Evolutionary conservation across 1,140 invertebrate genomes (phyloP), one percentile per base, ranked within the genome.

Genomic region (Ceratosolen fusciceps): DNA sequence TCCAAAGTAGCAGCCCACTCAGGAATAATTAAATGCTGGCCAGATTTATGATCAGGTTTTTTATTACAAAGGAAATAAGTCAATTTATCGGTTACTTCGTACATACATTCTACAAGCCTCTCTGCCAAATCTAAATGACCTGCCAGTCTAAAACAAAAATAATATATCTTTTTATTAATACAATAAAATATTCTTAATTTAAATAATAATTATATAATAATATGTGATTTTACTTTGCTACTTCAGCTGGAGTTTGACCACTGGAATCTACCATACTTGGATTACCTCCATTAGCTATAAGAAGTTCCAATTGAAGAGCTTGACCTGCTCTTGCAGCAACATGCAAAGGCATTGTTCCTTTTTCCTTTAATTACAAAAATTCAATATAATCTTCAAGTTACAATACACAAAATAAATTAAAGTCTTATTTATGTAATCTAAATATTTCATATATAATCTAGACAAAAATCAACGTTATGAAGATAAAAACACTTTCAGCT

Each of bases 201-300:
- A 54, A 31, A 10, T 26, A 70, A n/a, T 84, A 60, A 77, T 58
- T 43, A 10, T 47, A 70, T 70, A 78, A 54, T 54, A 24, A 58
- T 67, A 52, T 31, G 29, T 39, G 49, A 49, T 49, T 80, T 86
- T 90, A 96, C 96, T 93, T 95, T 62, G 97, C 96, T 90, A 95
- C 94, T 84, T 97, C 95, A 37, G 95, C 92, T 5, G 96, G 93
- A 16, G 94, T 95, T 86, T 94, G 93, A 12, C 95, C 95, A 86
- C 93, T 91, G 65, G 90, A 91, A 90, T 98, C 97, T 24, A 93
- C 85, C 34, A 93, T 93, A 75, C 93, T 96, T 54, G 97, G 96
- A 92, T 99, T 97, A 39, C 97, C 97, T 19, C 98, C 98, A 92
- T 99, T 98, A 12, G 96, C 93, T 79, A 97, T 93, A 65, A 99